These are phyloP conservation scores for Oligia fasciuncula DNA, from an alignment of 2,888 invertebrate genomes.

Conservation along the genomic window DNA sequence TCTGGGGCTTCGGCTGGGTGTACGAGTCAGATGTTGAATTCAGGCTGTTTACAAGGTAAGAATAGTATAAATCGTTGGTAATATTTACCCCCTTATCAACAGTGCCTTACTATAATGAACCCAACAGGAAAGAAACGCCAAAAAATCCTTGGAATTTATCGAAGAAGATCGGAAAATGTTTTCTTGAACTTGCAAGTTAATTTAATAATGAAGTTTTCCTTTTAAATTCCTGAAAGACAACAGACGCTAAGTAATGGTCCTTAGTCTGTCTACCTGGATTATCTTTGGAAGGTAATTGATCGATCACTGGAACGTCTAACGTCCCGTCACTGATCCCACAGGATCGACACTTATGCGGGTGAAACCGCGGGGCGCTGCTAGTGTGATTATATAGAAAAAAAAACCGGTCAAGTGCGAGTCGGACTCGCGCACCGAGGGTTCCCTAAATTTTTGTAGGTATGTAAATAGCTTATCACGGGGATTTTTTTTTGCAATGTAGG, in stretches of 20 bases:
- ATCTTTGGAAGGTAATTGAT: conserved; percentile 7
- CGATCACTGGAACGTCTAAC: not conserved
- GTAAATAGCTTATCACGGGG: too few species aligned
- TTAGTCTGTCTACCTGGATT: not conserved
- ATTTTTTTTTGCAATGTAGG: too few species aligned
- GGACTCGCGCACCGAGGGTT: too few species aligned
- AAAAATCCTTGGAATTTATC: not conserved
- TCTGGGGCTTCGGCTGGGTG: conserved; percentile 83
- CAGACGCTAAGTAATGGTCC: not conserved
- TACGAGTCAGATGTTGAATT: conserved; percentile 86
- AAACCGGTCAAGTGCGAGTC: too few species aligned
- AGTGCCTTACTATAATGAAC: not conserved
- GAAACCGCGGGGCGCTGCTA: too few species aligned
- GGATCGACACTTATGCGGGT: too few species aligned
- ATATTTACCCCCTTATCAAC: not conserved
- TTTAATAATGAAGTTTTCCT: not conserved
- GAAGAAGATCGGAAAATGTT: not conserved
- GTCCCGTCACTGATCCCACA: not conserved
- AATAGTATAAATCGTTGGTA: not conserved
- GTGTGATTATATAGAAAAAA: too few species aligned
- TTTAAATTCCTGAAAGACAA: not conserved
- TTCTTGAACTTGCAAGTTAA: not conserved
- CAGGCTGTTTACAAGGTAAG: conserved; percentile 85
- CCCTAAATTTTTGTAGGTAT: too few species aligned
- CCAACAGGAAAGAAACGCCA: not conserved